A percentile compares a stretch with the other conserved stretches of the same genome.
phyloP scores from a whole-genome alignment of 2,888 invertebrate species.

The Molorchus minor region DNA sequence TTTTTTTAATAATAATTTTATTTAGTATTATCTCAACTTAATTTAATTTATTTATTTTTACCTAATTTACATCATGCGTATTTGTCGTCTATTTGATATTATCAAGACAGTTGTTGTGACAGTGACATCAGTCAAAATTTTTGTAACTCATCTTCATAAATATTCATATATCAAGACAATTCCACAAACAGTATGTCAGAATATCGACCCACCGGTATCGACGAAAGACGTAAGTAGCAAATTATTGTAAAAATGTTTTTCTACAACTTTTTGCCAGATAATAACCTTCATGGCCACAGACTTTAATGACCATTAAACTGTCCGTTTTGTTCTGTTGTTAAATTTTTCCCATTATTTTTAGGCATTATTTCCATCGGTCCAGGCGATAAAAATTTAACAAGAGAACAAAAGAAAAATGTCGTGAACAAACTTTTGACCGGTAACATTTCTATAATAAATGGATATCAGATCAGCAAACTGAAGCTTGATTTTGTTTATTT shows the following conservation, averaged over 20 bases:
- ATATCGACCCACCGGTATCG: background rate
- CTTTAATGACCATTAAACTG: too few relatives aligned
- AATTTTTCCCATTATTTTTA: constrained; percentile 13
- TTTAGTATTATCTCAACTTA: too few relatives aligned
- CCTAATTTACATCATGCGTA: too few relatives aligned
- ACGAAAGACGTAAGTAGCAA: background rate
- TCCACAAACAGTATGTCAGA: constrained; percentile 4
- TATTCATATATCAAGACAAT: background rate
- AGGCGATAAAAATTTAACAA: constrained; percentile 6
- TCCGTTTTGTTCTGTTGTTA: constrained; percentile 17
- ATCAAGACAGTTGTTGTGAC: constrained; percentile 11
- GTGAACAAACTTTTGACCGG: background rate
- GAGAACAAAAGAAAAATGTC: constrained; percentile 11
- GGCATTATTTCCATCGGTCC: background rate
- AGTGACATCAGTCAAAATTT: constrained; percentile 19
- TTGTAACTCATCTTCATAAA: constrained; percentile 4
- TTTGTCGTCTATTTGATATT: too few relatives aligned
- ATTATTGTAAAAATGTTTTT: background rate
- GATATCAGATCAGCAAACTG: background rate
- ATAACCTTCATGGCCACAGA: too few relatives aligned
- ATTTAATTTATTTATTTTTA: too few relatives aligned
- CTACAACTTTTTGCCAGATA: background rate
- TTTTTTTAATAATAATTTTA: too few relatives aligned
- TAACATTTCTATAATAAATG: background rate
- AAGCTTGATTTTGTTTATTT: constrained; percentile 3